phyloP scores from a whole-genome alignment of 2,113 vertebrate genomes.

The Ictalurus punctatus region DNA sequence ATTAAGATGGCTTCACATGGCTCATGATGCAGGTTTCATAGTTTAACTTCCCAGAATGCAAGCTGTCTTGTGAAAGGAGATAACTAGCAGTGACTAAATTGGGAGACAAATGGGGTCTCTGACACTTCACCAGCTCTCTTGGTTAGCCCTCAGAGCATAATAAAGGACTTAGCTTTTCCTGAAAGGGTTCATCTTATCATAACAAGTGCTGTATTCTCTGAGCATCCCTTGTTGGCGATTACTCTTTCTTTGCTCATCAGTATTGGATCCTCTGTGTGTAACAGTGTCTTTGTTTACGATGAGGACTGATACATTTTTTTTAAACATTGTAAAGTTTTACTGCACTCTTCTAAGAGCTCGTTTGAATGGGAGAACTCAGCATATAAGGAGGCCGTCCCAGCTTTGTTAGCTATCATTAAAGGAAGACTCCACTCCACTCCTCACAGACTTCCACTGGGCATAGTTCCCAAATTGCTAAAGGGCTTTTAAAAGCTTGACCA shows the following conservation, averaged over 20 bases:
- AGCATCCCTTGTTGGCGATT: background rate
- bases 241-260: background rate
- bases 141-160: background rate
- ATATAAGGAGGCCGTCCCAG: background rate
- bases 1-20: background rate
- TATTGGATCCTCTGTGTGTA: background rate
- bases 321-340: background rate
- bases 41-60: background rate
- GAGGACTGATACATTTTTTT: background rate
- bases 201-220: background rate
- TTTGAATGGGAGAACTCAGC: background rate
- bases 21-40: background rate
- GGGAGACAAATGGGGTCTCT: background rate
- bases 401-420: background rate
- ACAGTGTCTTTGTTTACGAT: background rate
- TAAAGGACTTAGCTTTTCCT: background rate
- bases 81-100: background rate
- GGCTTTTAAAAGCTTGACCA: background rate
- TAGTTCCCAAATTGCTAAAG: background rate
- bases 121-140: background rate
- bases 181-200: background rate
- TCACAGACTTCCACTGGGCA: background rate
- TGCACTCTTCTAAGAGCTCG: background rate
- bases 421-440: too few species aligned
- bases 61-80: background rate